phyloP scores from a whole-genome alignment of 2,888 invertebrate genomes.

The Eumacrocentrus americanus region DNA sequence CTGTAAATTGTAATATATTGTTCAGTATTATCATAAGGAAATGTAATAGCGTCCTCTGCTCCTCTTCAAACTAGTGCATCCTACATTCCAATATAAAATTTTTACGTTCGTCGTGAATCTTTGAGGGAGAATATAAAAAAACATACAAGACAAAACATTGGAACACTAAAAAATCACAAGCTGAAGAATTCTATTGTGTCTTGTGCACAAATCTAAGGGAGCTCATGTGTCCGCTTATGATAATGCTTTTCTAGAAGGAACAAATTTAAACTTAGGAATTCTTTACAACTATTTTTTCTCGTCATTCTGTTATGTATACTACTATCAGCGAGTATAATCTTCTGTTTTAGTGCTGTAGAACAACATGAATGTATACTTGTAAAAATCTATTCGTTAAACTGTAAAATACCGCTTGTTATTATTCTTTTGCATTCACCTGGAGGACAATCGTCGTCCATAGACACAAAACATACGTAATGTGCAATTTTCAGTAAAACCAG shows the following conservation, averaged over 20 bases:
- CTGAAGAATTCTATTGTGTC: not conserved
- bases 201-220: constrained; percentile 21
- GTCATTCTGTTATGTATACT: constrained; percentile 29
- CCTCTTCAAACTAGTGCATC: constrained; percentile 46
- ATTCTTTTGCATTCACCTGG: not conserved
- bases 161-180: not conserved
- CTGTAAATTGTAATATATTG: constrained; percentile 58
- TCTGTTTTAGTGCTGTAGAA: constrained; percentile 31
- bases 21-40: constrained; percentile 57
- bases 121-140: not conserved
- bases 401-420: not conserved
- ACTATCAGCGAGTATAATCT: constrained; percentile 27
- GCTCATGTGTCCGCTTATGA: constrained; percentile 33
- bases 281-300: constrained; percentile 7
- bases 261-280: constrained; percentile 8
- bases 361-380: constrained; percentile 50
- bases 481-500: no score
- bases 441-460: no score
- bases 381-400: constrained; percentile 43
- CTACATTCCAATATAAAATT: constrained; percentile 54
- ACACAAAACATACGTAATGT: no score
- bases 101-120: constrained; percentile 12
- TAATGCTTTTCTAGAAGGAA: constrained; percentile 29
- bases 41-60: constrained; percentile 40
- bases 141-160: no score